Conservation (phyloP, 2,888 invertebrate genomes). For the Mesochorus sp. region DNA sequence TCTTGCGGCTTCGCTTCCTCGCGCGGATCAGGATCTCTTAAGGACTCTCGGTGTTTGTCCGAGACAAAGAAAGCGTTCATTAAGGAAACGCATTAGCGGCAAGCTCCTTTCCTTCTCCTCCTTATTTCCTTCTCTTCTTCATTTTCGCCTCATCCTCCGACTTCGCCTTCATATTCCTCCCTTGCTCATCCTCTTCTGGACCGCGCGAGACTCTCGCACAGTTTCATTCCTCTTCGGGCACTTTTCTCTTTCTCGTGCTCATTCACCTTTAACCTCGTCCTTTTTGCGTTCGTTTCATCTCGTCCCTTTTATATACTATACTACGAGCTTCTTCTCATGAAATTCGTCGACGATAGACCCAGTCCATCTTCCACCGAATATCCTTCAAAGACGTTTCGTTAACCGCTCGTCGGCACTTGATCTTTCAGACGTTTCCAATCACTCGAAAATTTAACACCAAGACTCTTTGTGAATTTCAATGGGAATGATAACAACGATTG, state of each 20-base stretch:
- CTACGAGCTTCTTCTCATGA: slow-evolving; percentile 1
- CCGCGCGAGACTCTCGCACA: slow-evolving; percentile 38
- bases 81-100: slow-evolving; percentile 79
- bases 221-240: slow-evolving; percentile 61
- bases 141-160: slow-evolving; percentile 30
- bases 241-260: slow-evolving; percentile 51
- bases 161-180: slow-evolving; percentile 25
- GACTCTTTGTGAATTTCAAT: no score
- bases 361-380: no score
- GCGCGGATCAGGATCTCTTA: slow-evolving; percentile 67
- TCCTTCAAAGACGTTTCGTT: no score
- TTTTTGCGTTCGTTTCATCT: slow-evolving; percentile 17
- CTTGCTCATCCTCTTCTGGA: slow-evolving; percentile 33
- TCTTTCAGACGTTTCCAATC: no score
- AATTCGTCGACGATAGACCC: slow-evolving; percentile 35
- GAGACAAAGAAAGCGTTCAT: slow-evolving; percentile 79
- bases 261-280: slow-evolving; percentile 40
- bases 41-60: slow-evolving; percentile 74
- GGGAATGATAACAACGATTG: no score
- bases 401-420: no score
- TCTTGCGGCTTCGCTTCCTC: slow-evolving; percentile 65
- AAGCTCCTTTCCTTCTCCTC: slow-evolving; percentile 67
- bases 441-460: no score
- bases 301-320: slow-evolving; percentile 15
- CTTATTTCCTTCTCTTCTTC: slow-evolving; percentile 59